Conservation (phyloP, 2,888 invertebrate genomes). For the Podotricha telesiphe region DNA sequence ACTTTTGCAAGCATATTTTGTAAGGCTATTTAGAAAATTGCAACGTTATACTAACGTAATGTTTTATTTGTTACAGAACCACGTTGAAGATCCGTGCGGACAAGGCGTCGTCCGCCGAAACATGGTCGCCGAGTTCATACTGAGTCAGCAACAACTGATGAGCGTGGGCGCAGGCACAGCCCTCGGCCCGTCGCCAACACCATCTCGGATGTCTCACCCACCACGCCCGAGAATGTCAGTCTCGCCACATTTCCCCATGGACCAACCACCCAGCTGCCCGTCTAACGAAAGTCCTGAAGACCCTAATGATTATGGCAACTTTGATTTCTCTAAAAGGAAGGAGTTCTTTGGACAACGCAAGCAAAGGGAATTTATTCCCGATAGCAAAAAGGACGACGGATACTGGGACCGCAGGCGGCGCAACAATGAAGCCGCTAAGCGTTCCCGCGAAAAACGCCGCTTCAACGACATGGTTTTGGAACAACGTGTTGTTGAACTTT, state of each 20-base stretch:
- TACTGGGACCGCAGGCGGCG: conserved; percentile 98
- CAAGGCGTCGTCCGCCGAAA: conserved; percentile 85
- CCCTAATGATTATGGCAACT: conserved; percentile 78
- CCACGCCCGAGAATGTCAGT: conserved; percentile 71
- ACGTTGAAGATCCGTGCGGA: conserved; percentile 78
- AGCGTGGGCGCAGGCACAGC: conserved; percentile 65
- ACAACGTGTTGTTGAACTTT: conserved; percentile 95
- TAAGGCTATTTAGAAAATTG: conserved; percentile 58
- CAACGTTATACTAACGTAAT: conserved; percentile 60
- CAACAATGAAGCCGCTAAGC: conserved; percentile 98
- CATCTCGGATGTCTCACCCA: conserved; percentile 66
- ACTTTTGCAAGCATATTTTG: conserved; percentile 73
- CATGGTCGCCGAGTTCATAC: conserved; percentile 94
- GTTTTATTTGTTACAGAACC: conserved; percentile 76
- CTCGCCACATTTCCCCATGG: conserved; percentile 78
- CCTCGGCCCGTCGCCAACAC: conserved; percentile 68
- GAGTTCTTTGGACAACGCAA: conserved; percentile 95
- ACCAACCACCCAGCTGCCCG: conserved; percentile 62
- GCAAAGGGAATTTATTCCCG: conserved; percentile 98
- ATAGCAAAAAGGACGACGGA: conserved; percentile 97
- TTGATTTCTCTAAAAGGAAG: conserved; percentile 88
- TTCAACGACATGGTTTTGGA: conserved; percentile 98
- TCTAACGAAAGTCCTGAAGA: conserved; percentile 59
- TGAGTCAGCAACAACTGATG: conserved; percentile 86
- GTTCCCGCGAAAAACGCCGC: conserved; percentile 97